These are phyloP conservation scores for Lasioglossum villosulum DNA, from an alignment of 2,888 invertebrate species.

Conservation along the genomic window DNA sequence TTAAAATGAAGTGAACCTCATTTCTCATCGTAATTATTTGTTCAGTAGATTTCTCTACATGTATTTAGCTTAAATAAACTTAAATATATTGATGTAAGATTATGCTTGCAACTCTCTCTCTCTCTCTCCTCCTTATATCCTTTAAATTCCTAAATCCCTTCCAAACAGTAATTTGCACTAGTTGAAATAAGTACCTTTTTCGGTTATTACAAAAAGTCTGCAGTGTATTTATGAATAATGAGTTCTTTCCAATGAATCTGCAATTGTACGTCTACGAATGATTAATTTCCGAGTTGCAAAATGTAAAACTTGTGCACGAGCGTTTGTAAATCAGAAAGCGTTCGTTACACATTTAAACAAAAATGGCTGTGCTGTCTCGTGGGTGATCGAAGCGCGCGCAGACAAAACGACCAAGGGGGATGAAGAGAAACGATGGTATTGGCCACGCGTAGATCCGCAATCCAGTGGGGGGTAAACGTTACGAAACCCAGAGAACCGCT, in stretches of 20 bases:
- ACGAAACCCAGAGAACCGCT: conserved; percentile 79
- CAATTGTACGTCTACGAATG: not conserved
- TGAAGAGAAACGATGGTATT: conserved; percentile 34
- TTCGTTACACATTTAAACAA: not conserved
- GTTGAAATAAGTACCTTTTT: too few relatives aligned
- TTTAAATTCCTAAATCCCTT: too few relatives aligned
- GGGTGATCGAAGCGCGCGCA: conserved; percentile 45
- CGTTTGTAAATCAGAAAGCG: not conserved
- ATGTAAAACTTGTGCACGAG: not conserved
- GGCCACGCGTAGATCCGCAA: conserved; percentile 45
- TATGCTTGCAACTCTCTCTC: too few relatives aligned
- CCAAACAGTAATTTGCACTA: too few relatives aligned
- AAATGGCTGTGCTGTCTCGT: not conserved
- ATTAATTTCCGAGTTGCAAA: not conserved
- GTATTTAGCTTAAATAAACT: too few relatives aligned
- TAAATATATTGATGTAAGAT: too few relatives aligned
- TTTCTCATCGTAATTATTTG: too few relatives aligned
- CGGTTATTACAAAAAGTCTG: not conserved
- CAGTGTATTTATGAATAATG: not conserved
- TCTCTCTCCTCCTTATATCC: too few relatives aligned
- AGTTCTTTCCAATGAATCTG: not conserved
- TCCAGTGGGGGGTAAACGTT: conserved; percentile 69
- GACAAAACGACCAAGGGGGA: conserved; percentile 48
- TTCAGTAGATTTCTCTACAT: too few relatives aligned
- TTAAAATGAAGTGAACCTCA: too few relatives aligned